Percentiles rank a stretch among this genome's conserved stretches.
phyloP scores from a whole-genome alignment of 2,888 invertebrate species.

The Andrena camellia region DNA sequence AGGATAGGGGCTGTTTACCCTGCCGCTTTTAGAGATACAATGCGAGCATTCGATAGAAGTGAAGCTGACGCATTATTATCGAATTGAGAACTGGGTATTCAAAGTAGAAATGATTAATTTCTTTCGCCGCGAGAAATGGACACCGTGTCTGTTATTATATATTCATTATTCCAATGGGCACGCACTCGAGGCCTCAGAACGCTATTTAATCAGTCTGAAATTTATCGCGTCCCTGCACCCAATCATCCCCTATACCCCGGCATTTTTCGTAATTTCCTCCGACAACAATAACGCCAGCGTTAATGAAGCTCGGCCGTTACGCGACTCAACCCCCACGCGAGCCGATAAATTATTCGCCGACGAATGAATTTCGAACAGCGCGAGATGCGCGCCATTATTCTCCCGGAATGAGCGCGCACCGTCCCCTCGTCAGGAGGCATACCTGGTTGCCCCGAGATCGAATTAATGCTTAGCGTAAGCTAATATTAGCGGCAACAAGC shows the following conservation, averaged over 20 bases:
- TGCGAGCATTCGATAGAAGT: background rate
- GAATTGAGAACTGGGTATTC: conserved; percentile 39
- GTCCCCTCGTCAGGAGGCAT: background rate
- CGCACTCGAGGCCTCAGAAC: no score
- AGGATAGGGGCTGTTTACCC: no score
- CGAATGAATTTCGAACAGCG: background rate
- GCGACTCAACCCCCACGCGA: background rate
- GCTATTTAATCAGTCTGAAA: conserved; percentile 21
- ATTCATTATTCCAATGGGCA: no score
- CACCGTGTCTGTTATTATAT: no score
- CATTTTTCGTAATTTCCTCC: conserved; percentile 5
- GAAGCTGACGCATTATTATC: background rate
- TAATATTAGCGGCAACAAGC: background rate
- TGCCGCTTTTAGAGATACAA: background rate
- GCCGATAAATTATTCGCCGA: background rate
- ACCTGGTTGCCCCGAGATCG: background rate
- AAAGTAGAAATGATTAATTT: background rate
- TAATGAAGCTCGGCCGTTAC: background rate
- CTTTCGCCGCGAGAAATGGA: background rate
- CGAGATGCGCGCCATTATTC: background rate
- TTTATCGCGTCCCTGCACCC: background rate
- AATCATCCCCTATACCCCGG: background rate
- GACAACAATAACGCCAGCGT: background rate
- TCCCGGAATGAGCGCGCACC: no score
- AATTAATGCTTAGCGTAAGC: background rate